These are phyloP conservation scores for Eupeodes latifasciatus DNA, from an alignment of 2,888 invertebrate species.

Conservation along the genomic window DNA sequence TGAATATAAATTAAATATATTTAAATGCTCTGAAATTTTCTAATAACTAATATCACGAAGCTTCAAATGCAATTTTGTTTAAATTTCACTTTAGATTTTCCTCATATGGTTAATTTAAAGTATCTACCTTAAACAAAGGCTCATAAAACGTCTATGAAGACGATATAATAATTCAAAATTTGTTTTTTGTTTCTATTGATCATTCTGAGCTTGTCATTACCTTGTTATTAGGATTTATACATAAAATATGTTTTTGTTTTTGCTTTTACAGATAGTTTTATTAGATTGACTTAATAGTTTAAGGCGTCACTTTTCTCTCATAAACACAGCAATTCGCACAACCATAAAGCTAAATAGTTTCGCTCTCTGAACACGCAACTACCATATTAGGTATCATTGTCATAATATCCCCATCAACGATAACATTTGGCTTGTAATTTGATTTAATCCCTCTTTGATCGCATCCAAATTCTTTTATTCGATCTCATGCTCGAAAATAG, in stretches of 20 bases:
- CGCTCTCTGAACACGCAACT: constrained; percentile 30
- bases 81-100: too few species aligned
- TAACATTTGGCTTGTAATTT: constrained; percentile 46
- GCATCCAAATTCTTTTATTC: constrained; percentile 27
- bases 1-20: neutral
- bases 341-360: constrained; percentile 30
- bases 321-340: constrained; percentile 35
- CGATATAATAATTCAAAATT: too few species aligned
- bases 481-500: neutral
- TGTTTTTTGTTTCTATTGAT: too few species aligned
- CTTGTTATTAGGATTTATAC: too few species aligned
- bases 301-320: constrained; percentile 47
- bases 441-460: constrained; percentile 38
- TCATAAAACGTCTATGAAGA: too few species aligned
- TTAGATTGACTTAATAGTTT: neutral
- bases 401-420: constrained; percentile 35
- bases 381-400: constrained; percentile 19
- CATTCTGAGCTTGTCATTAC: too few species aligned
- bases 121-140: too few species aligned
- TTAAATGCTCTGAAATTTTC: neutral
- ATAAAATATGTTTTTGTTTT: too few species aligned
- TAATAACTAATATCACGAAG: too few species aligned
- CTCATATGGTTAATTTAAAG: too few species aligned
- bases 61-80: too few species aligned
- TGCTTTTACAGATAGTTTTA: neutral